Evolutionary conservation across 2,113 vertebrate genomes (phyloP).

Genomic region (Clinocottus analis): DNA sequence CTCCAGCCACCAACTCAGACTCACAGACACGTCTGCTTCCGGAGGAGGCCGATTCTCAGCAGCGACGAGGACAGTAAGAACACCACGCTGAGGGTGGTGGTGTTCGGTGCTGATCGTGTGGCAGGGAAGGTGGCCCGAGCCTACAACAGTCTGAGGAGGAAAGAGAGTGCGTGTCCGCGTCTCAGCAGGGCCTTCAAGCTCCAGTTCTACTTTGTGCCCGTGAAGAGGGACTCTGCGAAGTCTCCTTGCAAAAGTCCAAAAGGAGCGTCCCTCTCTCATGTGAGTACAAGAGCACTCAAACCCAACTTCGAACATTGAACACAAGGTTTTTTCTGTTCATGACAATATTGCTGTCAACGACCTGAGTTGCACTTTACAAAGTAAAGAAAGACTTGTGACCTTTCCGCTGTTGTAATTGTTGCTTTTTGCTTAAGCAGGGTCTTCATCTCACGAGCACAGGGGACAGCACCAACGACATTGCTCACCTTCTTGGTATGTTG

Average conservation of each 20-base stretch:
- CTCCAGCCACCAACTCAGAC: conserved; percentile 45
- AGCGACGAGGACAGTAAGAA: conserved; percentile 87
- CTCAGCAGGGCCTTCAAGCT: conserved; percentile 92
- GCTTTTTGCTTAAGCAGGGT: conserved; percentile 64
- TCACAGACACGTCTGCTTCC: conserved; percentile 79
- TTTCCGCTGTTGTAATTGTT: neutral
- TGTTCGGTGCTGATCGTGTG: conserved; percentile 95
- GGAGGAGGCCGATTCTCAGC: conserved; percentile 91
- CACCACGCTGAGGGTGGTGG: conserved; percentile 89
- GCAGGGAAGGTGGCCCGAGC: conserved; percentile 94
- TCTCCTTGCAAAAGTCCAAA: conserved; percentile 54
- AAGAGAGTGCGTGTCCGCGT: conserved; percentile 87
- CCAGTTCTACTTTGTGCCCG: conserved; percentile 92
- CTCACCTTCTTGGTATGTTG: conserved; percentile 93
- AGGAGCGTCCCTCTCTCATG: conserved; percentile 31
- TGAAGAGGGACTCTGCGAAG: conserved; percentile 84
- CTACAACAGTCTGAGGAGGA: conserved; percentile 88
- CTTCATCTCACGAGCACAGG: conserved; percentile 55
- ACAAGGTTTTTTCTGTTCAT: too few relatives aligned
- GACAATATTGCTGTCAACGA: neutral
- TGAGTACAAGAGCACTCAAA: conserved; percentile 59
- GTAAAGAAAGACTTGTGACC: neutral
- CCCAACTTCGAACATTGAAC: too few relatives aligned
- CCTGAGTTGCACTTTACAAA: neutral
- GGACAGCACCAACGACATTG: conserved; percentile 93